These are phyloP conservation scores for Platycheirus rosarum DNA, from an alignment of 2,888 invertebrate species.

Conservation along the genomic window DNA sequence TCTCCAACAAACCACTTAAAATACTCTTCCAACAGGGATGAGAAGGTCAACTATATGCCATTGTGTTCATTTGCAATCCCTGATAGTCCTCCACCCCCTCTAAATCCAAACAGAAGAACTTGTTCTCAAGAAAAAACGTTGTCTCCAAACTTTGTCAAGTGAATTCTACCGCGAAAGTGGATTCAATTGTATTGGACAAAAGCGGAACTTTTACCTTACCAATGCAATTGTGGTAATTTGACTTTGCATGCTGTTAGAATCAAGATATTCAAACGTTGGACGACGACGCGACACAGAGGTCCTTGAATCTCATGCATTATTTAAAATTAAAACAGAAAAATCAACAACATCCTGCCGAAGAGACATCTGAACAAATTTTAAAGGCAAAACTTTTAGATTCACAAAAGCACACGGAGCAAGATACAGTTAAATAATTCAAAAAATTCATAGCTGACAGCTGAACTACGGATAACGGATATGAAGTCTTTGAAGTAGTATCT, in stretches of 20 bases:
- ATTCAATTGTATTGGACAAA: constrained; percentile 63
- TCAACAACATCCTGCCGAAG: constrained; percentile 46
- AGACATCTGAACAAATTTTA: constrained; percentile 39
- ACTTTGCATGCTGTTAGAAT: constrained; percentile 32
- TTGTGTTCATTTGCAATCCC: constrained; percentile 27
- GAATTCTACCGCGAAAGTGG: constrained; percentile 73
- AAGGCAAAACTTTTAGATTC: constrained; percentile 57
- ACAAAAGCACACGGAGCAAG: not conserved
- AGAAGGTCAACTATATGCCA: constrained; percentile 52
- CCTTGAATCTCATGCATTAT: constrained; percentile 70
- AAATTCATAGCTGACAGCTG: constrained; percentile 34
- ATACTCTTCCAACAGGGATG: constrained; percentile 14
- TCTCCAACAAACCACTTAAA: constrained; percentile 67
- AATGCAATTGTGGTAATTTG: constrained; percentile 61
- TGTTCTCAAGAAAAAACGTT: constrained; percentile 46
- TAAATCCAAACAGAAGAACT: constrained; percentile 5
- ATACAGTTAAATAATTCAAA: constrained; percentile 66
- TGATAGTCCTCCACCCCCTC: not conserved
- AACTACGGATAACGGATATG: constrained; percentile 20
- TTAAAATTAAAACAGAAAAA: constrained; percentile 67
- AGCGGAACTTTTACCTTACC: constrained; percentile 50
- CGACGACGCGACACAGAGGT: not conserved
- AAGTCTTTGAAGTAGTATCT: constrained; percentile 54
- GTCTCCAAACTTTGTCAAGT: constrained; percentile 63
- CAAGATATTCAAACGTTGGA: no score